Base-by-base conservation (phyloP, 1,140 invertebrate genomes). In the Drosophila bifasciata region DNA sequence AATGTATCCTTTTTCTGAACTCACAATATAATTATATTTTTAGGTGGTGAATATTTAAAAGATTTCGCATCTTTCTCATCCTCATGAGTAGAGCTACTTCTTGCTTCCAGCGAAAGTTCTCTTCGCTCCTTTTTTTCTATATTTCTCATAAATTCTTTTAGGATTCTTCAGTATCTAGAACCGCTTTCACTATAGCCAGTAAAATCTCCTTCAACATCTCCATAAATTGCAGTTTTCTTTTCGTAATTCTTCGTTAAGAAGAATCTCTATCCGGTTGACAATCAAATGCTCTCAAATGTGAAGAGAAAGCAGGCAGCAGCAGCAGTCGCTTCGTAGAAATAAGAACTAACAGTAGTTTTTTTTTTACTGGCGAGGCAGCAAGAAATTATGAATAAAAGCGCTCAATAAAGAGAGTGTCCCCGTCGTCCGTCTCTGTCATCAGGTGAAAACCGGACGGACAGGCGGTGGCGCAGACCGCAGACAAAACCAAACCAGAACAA, bases 331-430 rank as follows among this genome's bases (percentile, higher is more conserved):
- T 61, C 56, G 52, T 36, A 72, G 61, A 76, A 84, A 84, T 59
- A 73, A 85, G 83, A 85, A 77, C 81, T 85, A 85, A 85, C 81
- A 68, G 80, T 86, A 80, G 40, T 55, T 76, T 21, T 21, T 21
- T 21, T 60, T 66, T 73, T 49, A 64, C 58, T 73, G 63, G 66
- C 58, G 78, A 68, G 59, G 16, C 50, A 61, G 55, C 59, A 61
- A 67, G 68, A 67, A 86, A 86, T 86, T 86, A 86, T 86, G 81
- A 85, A 85, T 85, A 85, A 86, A 77, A 74, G 49, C 63, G 52
- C 63, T 76, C 67, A 64, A 79, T 74, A 69, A 79, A 85, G 59
- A 61, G 49, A 48, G 13, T 41, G 21, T 13, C 0, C 23, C 28
- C 8, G n/a, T n/a, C 5, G 40, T 28, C 32, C 23, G 32, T 19